phyloP scores from a whole-genome alignment of 2,797 vertebrate genomes.

The Mallotus villosus region DNA sequence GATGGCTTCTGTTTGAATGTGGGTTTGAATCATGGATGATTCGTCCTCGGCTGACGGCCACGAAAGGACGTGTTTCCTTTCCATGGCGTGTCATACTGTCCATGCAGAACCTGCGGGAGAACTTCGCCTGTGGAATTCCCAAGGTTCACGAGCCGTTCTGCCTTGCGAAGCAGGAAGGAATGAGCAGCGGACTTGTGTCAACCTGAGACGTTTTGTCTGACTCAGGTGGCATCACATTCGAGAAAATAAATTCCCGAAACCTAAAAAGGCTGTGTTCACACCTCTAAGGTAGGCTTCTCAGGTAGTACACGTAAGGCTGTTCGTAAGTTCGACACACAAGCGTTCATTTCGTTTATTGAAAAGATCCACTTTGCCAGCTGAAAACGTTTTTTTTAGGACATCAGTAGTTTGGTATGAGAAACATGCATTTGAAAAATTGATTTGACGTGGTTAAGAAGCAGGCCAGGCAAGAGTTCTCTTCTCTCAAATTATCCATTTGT shows the following conservation, averaged over 20 bases:
- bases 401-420: too few relatives aligned
- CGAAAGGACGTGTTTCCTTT: constrained; percentile 46
- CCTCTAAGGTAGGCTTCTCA: background rate
- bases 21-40: too few relatives aligned
- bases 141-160: constrained; percentile 24
- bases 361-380: too few relatives aligned
- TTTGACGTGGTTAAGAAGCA: too few relatives aligned
- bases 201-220: constrained; percentile 21
- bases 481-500: too few relatives aligned
- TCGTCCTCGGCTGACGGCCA: background rate
- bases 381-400: too few relatives aligned
- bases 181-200: constrained; percentile 43
- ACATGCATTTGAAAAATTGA: too few relatives aligned
- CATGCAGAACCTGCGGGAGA: constrained; percentile 27
- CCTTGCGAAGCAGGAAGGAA: constrained; percentile 54
- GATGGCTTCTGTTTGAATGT: too few relatives aligned
- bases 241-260: constrained; percentile 4
- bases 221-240: constrained; percentile 21
- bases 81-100: constrained; percentile 9
- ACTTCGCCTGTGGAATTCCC: constrained; percentile 37
- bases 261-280: background rate
- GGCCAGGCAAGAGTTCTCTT: too few relatives aligned
- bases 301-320: too few relatives aligned
- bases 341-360: too few relatives aligned
- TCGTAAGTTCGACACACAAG: too few relatives aligned